Conservation (phyloP, 2,113 vertebrate species). For the Notechis scutatus region DNA sequence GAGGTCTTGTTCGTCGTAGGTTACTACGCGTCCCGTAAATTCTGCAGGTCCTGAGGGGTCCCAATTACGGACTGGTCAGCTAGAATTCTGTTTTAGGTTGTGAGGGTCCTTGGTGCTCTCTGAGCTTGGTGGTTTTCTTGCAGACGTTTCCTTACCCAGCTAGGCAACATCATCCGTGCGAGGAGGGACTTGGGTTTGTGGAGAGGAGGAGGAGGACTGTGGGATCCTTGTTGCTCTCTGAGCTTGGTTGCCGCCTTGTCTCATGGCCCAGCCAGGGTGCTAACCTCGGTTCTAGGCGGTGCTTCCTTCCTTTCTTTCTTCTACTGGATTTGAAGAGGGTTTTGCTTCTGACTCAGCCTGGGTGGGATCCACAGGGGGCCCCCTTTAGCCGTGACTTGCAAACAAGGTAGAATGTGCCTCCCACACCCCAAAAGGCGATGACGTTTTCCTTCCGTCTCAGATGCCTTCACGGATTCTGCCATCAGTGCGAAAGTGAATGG, state of each 20-base stretch:
- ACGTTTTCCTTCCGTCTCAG: conserved; percentile 63
- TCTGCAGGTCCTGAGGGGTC: neutral
- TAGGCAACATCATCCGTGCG: too few relatives aligned
- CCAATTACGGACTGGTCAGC: neutral
- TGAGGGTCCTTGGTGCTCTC: neutral
- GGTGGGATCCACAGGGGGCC: neutral
- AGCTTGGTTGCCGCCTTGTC: too few relatives aligned
- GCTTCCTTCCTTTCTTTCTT: neutral
- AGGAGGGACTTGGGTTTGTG: too few relatives aligned
- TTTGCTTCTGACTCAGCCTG: neutral
- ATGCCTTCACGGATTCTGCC: conserved; percentile 94
- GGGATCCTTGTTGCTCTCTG: too few relatives aligned
- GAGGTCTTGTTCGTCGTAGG: neutral
- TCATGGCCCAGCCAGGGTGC: too few relatives aligned
- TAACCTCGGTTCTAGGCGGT: neutral
- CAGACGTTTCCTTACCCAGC: too few relatives aligned
- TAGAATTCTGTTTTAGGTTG: too few relatives aligned
- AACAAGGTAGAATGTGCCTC: neutral
- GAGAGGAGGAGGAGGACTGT: too few relatives aligned
- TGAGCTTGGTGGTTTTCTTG: too few relatives aligned
- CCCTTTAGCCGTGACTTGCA: neutral
- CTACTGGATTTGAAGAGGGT: neutral
- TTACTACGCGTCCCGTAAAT: neutral
- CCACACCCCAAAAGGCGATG: too few relatives aligned
- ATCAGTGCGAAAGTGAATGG: conserved; percentile 91